Base-by-base conservation (phyloP, 2,113 vertebrate species). In the Ovis canadensis region DNA sequence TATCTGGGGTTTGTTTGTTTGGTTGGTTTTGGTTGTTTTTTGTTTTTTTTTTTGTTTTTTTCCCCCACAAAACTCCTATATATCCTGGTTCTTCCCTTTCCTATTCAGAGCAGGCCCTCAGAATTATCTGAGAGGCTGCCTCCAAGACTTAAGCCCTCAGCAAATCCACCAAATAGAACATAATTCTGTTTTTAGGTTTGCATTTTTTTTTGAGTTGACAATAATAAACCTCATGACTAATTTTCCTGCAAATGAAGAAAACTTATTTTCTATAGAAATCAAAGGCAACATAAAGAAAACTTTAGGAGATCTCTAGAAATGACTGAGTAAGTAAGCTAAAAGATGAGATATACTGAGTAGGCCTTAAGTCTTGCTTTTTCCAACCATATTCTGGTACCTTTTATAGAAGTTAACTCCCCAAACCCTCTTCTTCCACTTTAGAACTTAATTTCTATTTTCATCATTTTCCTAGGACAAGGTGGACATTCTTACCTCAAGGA, bases 401-500 rank as follows among this genome's bases (percentile, higher is more conserved):
- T 90, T 33, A 31, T 57, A 17, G 50, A 43, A 54, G 21, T 90
- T 48, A 36, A 5, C 50, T 74, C 62, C 94, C 87, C 50, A 86
- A 25, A n/a, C 3, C 78, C 59, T 98, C 91, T 97, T 59, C 40
- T 86, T 71, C 25, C 64, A 98, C 21, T 71, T 40, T 48, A 94
- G 9, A n/a, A 74, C 33, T 15, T 96, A 54, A 93, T 91, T 94
- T 92, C 94, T 57, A 55, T 96, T 96, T 96, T 83, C 77, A 7
- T 33, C 59, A 23, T 45, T 81, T 96, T 98, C 97, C 62, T 97
- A 99, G 99, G 99, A 40, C 98, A 99, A 74, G 99, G 99, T 92
- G 99, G 99, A 96, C 98, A 99, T 98, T 99, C 99, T 84, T 99
- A 99, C 60, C 98, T 99, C 94, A 99, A 99, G 94, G 99, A 99